Evolutionary conservation across 1,140 invertebrate genomes (phyloP).

Genomic region (Habropoda laboriosa): DNA sequence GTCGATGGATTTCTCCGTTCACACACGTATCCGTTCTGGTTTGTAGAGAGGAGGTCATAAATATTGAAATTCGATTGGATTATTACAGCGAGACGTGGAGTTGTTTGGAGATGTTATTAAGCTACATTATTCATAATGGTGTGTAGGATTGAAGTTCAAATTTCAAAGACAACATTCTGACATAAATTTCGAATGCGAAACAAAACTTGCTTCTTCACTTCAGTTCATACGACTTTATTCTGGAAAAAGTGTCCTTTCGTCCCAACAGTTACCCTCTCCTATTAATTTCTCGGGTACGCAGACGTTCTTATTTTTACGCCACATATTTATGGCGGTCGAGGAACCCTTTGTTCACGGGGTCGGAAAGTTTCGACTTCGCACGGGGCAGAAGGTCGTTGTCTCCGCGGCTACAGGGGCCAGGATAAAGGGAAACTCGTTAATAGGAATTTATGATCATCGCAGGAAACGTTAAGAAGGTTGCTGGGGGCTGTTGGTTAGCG

Average conservation of each 20-base stretch:
- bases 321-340: background rate
- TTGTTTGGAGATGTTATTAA: too few species aligned
- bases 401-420: background rate
- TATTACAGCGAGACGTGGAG: too few species aligned
- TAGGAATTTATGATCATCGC: slow-evolving; percentile 65
- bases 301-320: background rate
- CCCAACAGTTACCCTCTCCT: background rate
- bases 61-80: background rate
- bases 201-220: background rate
- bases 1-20: background rate
- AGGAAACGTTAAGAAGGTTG: slow-evolving; percentile 50
- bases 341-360: background rate
- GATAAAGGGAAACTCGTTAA: slow-evolving; percentile 62
- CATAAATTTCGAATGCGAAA: background rate
- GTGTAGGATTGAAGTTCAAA: too few species aligned
- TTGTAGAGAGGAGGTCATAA: background rate
- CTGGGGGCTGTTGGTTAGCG: slow-evolving; percentile 49
- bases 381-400: slow-evolving; percentile 18
- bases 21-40: slow-evolving; percentile 13
- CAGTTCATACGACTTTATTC: background rate
- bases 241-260: too few species aligned
- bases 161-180: too few species aligned
- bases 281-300: background rate
- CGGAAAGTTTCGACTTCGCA: slow-evolving; percentile 16
- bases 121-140: too few species aligned